Evolutionary conservation across 2,888 invertebrate species (phyloP).

Genomic region (Atrina japonica): DNA sequence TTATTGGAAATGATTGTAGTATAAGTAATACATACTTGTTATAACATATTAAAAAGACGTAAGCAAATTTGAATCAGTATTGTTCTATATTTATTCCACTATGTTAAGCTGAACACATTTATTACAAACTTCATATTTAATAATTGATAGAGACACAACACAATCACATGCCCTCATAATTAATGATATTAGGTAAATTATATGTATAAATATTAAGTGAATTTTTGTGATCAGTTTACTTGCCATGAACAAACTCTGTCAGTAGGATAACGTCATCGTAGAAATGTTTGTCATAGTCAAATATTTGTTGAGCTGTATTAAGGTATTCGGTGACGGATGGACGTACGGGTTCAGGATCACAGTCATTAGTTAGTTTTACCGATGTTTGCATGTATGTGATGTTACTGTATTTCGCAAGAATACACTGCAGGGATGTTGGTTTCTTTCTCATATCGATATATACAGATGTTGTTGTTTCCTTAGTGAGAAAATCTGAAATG

Average conservation of each 20-base stretch:
- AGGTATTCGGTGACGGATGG: constrained; percentile 23
- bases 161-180: too few relatives aligned
- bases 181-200: too few relatives aligned
- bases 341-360: constrained; percentile 8
- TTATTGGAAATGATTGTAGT: too few relatives aligned
- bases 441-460: constrained; percentile 19
- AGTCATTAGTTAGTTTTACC: background rate
- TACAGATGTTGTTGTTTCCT: constrained; percentile 8
- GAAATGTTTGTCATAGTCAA: constrained; percentile 6
- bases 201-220: too few relatives aligned
- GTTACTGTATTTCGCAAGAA: background rate
- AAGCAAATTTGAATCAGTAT: too few relatives aligned
- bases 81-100: too few relatives aligned
- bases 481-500: background rate
- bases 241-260: constrained; percentile 16
- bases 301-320: constrained; percentile 26
- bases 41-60: too few relatives aligned
- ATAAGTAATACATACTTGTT: too few relatives aligned
- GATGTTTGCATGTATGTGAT: constrained; percentile 8
- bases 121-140: too few relatives aligned
- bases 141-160: too few relatives aligned
- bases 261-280: constrained; percentile 11
- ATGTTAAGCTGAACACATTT: too few relatives aligned
- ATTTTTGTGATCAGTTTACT: too few relatives aligned
- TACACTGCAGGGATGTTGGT: constrained; percentile 8